Base-by-base conservation (phyloP, 2,888 invertebrate genomes). In the Osmoderma eremita region DNA sequence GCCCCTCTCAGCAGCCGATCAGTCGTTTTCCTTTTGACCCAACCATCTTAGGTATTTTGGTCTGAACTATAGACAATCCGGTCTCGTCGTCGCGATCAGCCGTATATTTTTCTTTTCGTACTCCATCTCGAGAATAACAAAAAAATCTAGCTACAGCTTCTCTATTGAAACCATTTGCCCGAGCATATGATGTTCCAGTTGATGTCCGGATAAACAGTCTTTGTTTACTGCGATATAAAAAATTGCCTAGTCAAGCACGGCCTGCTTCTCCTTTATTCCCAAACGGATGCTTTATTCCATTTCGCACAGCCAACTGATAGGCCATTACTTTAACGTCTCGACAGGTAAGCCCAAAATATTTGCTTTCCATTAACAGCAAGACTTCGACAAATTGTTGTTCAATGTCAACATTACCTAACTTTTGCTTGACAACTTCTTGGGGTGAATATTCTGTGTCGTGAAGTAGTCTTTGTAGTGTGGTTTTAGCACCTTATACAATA, bases 81-180 rank as follows among this genome's bases (percentile, higher is more conserved):
- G 78, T 78, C 71, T 80, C 79, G 64, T 80, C 78, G 0, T 78
- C 76, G 38, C 74, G 69, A 63, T 74, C 54, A 38, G 70, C 68
- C 15, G 56, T 61, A 71, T 63, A 74, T 41, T 64, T 72, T 24
- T 67, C 56, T 68, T 68, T 69, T 45, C 64, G 3, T 3, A 4
- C 3, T 24, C 5, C 24, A 4, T 3, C 5, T 24, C 5, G 3
- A 4, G 5, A 5, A 24, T 4, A 4, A 24, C 24, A 4, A 24
- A 24, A 24, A 24, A 24, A 24, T 4, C 5, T 24, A 3, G 24
- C 3, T 4, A 24, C 24, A 5, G 3, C 5, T 24, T 24, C 24
- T 24, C 5, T 24, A 5, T 24, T 24, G 5, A 24, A 24, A 3
- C 24, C 24, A 3, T 24, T 3, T 4, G 24, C 24, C 3, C 24